Evolutionary conservation across 2,797 vertebrate genomes (phyloP), one percentile per base, ranked within the genome.

Genomic region (Protosalanx chinensis): DNA sequence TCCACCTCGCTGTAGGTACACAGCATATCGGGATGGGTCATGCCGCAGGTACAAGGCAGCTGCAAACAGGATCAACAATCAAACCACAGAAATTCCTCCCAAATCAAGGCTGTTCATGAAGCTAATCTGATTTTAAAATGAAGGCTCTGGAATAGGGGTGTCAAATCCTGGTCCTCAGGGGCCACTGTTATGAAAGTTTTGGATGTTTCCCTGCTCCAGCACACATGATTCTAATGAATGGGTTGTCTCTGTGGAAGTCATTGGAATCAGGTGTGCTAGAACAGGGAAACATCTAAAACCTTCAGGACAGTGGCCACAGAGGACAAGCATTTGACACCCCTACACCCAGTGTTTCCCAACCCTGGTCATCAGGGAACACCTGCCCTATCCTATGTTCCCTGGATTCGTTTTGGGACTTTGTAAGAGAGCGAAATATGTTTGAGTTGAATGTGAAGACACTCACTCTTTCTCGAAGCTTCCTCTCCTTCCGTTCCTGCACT

Each of bases 1-100:
- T 96, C 94, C 4, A 92, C 89, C 0, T 96, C 95, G 0, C 94
- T 94, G 86, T 94, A 96, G 82, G 91, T 92, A 81, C 89, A 84
- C 89, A 95, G 85, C 90, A 91, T 91, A 1, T 87, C 90, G 0
- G 93, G 85, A 78, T 95, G 94, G 20, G 93, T 77, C 1, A 93
- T 65, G 6, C 92, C 92, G 64, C 95, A 94, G 0, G 94, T 90
- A 30, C 95, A 96, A 4, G 93, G 92, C 23, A 95, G 84, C 95
- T 97, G 89, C 0, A 70, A 41, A 49, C 64, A 33, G 35, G n/a
- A 64, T 8, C 30, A 15, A 64, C 30, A n/a, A 33, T 35, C 18
- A n/a, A 64, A 37, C 23, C 15, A 4, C 4, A 2, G 4, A 18
- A 18, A 10, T 29, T 29, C 20, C 27, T 60, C 8, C 58, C 58